These are phyloP conservation scores for Otolemur crassicaudatus DNA, from an alignment of 2,797 vertebrate genomes.

Conservation along the genomic window DNA sequence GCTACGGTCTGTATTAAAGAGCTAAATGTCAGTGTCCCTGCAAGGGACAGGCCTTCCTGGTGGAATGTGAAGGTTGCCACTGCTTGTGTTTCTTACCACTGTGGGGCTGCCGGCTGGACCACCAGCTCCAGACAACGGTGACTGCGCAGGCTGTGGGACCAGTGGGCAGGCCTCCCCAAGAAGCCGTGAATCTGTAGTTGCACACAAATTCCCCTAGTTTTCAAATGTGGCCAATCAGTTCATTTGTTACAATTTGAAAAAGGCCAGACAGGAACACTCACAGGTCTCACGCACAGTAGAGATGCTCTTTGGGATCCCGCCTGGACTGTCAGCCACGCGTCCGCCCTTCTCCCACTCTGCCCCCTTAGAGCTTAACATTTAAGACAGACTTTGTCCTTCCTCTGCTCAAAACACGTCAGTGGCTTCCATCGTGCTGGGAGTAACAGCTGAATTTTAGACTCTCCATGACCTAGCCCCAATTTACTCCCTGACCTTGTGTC, in stretches of 20 bases:
- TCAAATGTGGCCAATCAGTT: neutral
- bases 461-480: neutral
- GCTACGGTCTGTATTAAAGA: neutral
- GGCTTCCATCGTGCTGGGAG: neutral
- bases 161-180: neutral
- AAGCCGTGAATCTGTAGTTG: neutral
- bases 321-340: fast-evolving
- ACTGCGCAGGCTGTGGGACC: neutral
- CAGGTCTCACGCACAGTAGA: fast-evolving
- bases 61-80: neutral
- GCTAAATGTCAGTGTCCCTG: neutral
- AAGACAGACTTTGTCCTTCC: neutral
- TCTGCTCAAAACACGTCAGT: fast-evolving
- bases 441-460: neutral
- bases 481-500: neutral
- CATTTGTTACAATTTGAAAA: neutral
- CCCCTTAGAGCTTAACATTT: neutral
- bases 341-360: neutral
- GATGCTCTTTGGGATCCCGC: fast-evolving
- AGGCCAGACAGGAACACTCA: neutral
- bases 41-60: neutral
- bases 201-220: neutral
- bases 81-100: neutral
- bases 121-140: fast-evolving
- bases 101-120: neutral